Percentiles rank a stretch among this genome's conserved stretches.
These are phyloP conservation scores for Paelopatides confundens DNA, from an alignment of 53 echinoderm and acorn worm genomes.

Conservation along the genomic window DNA sequence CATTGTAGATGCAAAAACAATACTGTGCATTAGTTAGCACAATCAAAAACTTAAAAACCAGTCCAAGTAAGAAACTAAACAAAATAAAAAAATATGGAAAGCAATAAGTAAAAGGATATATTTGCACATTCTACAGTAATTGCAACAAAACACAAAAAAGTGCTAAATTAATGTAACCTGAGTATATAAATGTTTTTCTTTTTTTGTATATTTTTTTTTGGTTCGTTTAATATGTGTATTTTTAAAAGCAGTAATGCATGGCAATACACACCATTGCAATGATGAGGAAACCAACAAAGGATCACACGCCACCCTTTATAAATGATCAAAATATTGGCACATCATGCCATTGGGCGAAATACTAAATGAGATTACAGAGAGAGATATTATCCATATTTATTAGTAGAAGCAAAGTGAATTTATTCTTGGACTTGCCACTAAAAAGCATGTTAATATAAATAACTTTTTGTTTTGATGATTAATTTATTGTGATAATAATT, in stretches of 20 bases:
- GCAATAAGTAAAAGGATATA: slow-evolving; percentile 50
- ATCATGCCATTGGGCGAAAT: neutral
- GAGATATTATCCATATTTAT: too few species aligned
- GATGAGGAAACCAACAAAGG: neutral
- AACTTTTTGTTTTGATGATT: too few species aligned
- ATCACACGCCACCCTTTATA: neutral
- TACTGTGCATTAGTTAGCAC: slow-evolving; percentile 8
- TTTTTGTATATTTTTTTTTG: neutral
- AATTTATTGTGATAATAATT: too few species aligned
- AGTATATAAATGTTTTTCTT: slow-evolving; percentile 18
- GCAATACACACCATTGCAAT: slow-evolving; percentile 21
- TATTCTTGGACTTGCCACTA: too few species aligned
- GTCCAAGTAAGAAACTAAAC: neutral
- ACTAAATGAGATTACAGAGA: too few species aligned
- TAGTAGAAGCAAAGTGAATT: too few species aligned
- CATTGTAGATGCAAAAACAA: too few species aligned
- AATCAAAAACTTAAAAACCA: neutral
- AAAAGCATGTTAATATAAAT: too few species aligned
- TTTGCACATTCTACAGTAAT: slow-evolving; percentile 54
- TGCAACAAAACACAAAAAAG: slow-evolving; percentile 56
- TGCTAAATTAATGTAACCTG: slow-evolving; percentile 38
- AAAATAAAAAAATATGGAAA: slow-evolving; percentile 23
- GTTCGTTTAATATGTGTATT: neutral
- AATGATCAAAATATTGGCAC: neutral
- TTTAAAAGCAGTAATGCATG: slow-evolving; percentile 33